Conservation (phyloP, 2,797 vertebrate species). For the Ispidina picta region DNA sequence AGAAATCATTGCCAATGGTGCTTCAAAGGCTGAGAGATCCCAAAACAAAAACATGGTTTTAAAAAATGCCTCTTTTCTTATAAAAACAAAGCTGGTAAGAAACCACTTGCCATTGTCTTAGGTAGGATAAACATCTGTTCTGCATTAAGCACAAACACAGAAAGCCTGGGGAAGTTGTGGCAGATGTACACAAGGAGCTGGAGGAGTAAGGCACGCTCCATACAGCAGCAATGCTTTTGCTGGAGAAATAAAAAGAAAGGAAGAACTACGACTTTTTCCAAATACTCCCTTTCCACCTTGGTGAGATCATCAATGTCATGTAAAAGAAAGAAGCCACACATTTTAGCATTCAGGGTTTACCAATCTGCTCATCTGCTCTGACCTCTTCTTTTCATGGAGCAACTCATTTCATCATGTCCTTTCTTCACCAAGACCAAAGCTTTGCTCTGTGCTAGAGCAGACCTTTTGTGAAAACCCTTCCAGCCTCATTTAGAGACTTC, state of each 20-base stretch:
- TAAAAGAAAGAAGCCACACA: not conserved
- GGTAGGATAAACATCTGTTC: not conserved
- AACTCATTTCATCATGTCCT: not conserved
- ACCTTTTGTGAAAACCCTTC: not conserved
- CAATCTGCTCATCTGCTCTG: not conserved
- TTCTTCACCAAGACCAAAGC: conserved; percentile 1
- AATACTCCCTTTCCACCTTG: not conserved
- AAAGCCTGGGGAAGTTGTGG: not conserved
- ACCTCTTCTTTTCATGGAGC: not conserved
- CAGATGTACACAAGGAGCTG: not conserved
- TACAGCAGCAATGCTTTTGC: not conserved
- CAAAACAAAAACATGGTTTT: not conserved
- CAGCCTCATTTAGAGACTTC: not conserved
- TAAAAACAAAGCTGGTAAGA: not conserved
- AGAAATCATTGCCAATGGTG: not conserved
- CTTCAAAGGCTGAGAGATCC: not conserved
- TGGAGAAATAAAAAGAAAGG: not conserved
- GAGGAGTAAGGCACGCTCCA: not conserved
- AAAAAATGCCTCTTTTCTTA: not conserved
- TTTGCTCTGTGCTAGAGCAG: not conserved
- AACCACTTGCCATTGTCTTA: not conserved
- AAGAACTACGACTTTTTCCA: not conserved
- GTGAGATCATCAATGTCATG: not conserved
- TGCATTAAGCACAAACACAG: not conserved
- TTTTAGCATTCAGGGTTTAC: not conserved